Conservation (phyloP, 2,888 invertebrate genomes). For the Cheilosia urbana region DNA sequence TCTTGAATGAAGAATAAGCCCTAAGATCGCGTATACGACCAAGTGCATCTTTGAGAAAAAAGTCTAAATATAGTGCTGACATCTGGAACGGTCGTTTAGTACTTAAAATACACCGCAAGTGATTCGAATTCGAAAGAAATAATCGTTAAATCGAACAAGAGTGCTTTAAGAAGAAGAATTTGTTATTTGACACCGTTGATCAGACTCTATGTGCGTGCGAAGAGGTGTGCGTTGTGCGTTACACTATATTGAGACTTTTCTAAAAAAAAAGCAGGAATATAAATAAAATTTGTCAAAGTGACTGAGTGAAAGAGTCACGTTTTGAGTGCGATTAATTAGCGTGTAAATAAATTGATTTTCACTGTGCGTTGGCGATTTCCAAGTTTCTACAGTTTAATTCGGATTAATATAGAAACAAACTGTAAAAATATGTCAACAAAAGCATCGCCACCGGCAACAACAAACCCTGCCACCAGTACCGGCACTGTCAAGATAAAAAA, state of each 20-base stretch:
- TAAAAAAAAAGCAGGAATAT: conserved; percentile 1
- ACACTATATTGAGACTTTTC: conserved; percentile 30
- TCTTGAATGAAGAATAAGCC: conserved; percentile 9
- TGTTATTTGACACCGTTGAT: conserved; percentile 69
- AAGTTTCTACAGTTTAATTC: conserved; percentile 17
- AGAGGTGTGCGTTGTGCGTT: conserved; percentile 26
- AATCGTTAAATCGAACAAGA: conserved; percentile 18
- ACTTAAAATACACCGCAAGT: conserved; percentile 49
- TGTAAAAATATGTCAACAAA: conserved; percentile 85
- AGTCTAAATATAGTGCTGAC: conserved; percentile 72
- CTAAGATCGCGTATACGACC: conserved; percentile 67
- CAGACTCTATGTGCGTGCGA: conserved; percentile 39
- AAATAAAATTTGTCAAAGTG: conserved; percentile 8
- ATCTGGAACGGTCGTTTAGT: conserved; percentile 68
- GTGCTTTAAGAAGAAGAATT: conserved; percentile 4
- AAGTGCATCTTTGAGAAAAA: conserved; percentile 57
- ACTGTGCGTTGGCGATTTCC: conserved; percentile 12
- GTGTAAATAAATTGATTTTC: conserved; percentile 29
- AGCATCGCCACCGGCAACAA: conserved; percentile 82
- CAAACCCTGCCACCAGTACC: conserved; percentile 70
- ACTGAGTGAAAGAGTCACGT: conserved; percentile 41
- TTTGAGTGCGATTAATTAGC: conserved; percentile 42
- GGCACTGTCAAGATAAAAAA: conserved; percentile 85
- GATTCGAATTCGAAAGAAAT: conserved; percentile 32
- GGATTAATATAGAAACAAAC: conserved; percentile 6